phyloP scores from a whole-genome alignment of 2,888 invertebrate species.

The Macrosoma leucophasiata region DNA sequence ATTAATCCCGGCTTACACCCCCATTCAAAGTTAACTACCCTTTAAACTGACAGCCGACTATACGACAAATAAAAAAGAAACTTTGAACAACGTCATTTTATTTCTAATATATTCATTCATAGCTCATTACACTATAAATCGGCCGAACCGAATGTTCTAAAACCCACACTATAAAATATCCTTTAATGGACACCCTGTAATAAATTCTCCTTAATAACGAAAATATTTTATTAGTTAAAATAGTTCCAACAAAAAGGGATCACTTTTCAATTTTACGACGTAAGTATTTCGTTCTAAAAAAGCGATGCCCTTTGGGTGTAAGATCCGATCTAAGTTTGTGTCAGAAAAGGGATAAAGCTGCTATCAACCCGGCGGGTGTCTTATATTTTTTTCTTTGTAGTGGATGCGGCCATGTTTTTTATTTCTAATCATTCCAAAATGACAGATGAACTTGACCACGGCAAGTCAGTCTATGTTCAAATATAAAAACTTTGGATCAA shows the following conservation, averaged over 20 bases:
- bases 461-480: conserved; percentile 42
- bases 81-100: conserved; percentile 27
- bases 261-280: conserved; percentile 61
- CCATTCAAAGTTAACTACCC: too few relatives aligned
- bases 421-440: conserved; percentile 57
- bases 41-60: too few relatives aligned
- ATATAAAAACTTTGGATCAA: conserved; percentile 31
- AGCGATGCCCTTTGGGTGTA: conserved; percentile 45
- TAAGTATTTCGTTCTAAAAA: conserved; percentile 53
- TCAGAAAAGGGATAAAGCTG: conserved; percentile 65
- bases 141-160: conserved; percentile 45
- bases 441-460: conserved; percentile 64
- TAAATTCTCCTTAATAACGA: conserved; percentile 68
- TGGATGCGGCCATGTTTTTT: conserved; percentile 37
- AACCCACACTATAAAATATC: conserved; percentile 65
- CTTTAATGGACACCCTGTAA: conserved; percentile 56
- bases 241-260: conserved; percentile 55
- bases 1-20: too few relatives aligned
- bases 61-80: too few relatives aligned
- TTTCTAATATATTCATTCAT: conserved; percentile 42
- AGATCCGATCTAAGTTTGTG: conserved; percentile 69
- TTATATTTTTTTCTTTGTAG: conserved; percentile 42
- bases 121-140: conserved; percentile 41
- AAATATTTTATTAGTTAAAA: conserved; percentile 61
- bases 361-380: conserved; percentile 60